These are phyloP conservation scores for Nothura maculosa DNA, from an alignment of 2,797 vertebrate species.

Conservation along the genomic window DNA sequence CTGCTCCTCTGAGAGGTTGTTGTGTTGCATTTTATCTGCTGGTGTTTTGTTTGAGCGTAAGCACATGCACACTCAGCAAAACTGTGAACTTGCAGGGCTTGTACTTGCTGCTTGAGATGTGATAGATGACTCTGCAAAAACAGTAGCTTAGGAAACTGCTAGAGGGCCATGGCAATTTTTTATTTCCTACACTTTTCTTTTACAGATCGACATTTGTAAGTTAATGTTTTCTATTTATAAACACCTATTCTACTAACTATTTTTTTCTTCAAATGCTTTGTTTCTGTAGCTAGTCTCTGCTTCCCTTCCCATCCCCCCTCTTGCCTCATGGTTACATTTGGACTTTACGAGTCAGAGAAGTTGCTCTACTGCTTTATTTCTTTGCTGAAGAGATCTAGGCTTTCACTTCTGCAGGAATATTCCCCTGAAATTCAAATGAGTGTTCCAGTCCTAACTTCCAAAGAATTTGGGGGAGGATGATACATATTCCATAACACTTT, in stretches of 20 bases:
- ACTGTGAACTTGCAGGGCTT: not conserved
- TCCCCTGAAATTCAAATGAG: not conserved
- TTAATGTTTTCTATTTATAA: not conserved
- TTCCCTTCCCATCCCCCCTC: not conserved
- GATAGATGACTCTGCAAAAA: conserved; percentile 37
- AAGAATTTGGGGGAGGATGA: not conserved
- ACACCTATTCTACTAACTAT: not conserved
- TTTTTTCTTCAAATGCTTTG: not conserved
- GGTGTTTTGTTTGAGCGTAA: not conserved
- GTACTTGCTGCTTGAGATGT: not conserved
- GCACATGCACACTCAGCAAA: not conserved
- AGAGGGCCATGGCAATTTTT: not conserved
- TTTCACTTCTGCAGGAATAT: not conserved
- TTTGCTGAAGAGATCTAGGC: not conserved
- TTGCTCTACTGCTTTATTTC: not conserved
- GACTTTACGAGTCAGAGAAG: not conserved
- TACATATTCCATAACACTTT: not conserved
- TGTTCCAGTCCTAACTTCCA: not conserved
- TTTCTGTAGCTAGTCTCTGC: not conserved
- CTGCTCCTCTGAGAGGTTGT: not conserved
- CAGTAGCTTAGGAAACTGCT: not conserved
- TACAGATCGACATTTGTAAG: not conserved
- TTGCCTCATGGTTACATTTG: not conserved
- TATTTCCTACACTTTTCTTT: not conserved
- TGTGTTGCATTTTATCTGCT: not conserved